Conservation (phyloP, 2,113 vertebrate genomes). For the Bolborhynchus lineola region DNA sequence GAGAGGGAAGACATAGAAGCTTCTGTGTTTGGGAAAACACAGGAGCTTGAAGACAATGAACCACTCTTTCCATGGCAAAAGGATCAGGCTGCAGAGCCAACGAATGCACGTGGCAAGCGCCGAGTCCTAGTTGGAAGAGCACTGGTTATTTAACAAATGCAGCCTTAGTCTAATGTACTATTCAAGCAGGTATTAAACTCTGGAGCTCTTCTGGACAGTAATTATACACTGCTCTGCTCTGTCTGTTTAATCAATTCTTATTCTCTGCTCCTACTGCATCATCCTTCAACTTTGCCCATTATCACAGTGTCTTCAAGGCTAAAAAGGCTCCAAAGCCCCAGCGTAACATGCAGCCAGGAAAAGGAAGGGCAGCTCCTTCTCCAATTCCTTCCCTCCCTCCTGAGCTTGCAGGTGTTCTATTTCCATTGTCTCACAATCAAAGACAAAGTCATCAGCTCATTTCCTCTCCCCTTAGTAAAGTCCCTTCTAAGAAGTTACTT, state of each 20-base stretch:
- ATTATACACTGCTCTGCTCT: conserved; percentile 6
- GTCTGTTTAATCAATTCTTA: conserved; percentile 46
- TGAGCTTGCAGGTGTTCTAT: conserved; percentile 29
- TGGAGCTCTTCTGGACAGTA: background rate
- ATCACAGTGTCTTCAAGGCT: background rate
- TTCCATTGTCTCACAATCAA: conserved; percentile 44
- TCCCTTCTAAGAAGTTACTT: conserved; percentile 25
- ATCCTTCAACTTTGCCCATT: conserved; percentile 33
- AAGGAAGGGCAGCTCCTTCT: background rate
- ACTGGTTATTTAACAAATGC: conserved; percentile 27
- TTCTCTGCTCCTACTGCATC: background rate
- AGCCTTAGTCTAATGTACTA: conserved; percentile 18
- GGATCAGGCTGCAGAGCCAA: background rate
- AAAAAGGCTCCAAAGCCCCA: conserved; percentile 11
- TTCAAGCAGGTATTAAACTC: conserved; percentile 28
- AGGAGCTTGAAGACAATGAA: background rate
- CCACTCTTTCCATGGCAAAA: background rate
- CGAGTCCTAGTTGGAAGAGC: background rate
- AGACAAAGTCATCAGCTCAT: conserved; percentile 28
- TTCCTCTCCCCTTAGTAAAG: conserved; percentile 25
- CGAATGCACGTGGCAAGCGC: background rate
- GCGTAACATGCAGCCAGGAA: background rate
- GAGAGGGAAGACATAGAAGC: background rate
- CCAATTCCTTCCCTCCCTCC: background rate
- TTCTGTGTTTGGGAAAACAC: background rate